Percentiles rank a stretch among this genome's conserved stretches.
Evolutionary conservation across 2,113 vertebrate genomes (phyloP).

Genomic region (Falco punctatus): DNA sequence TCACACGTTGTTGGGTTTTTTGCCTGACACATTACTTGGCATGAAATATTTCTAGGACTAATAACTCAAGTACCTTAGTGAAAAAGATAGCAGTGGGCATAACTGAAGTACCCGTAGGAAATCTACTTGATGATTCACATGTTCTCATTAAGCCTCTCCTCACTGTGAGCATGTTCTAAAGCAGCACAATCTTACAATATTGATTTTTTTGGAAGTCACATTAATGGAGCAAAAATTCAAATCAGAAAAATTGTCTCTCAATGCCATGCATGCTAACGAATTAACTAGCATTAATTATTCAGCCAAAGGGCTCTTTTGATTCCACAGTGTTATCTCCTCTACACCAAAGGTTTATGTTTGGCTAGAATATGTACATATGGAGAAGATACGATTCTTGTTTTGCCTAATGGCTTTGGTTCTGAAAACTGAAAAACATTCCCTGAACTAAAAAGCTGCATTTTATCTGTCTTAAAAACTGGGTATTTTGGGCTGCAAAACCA

Average conservation of each 20-base stretch:
- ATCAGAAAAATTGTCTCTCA: neutral
- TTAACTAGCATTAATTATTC: neutral
- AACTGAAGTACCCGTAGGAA: constrained; percentile 14
- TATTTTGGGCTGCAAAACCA: neutral
- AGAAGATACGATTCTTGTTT: neutral
- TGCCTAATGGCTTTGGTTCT: neutral
- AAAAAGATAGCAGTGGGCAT: neutral
- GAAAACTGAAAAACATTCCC: neutral
- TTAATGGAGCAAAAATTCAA: constrained; percentile 5
- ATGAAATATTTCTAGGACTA: neutral
- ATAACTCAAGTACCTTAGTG: neutral
- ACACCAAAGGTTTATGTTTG: neutral
- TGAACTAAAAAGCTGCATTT: neutral
- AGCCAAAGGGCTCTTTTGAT: neutral
- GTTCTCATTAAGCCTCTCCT: constrained; percentile 1
- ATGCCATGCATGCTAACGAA: neutral
- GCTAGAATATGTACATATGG: neutral
- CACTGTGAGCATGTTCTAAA: neutral
- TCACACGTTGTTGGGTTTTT: neutral
- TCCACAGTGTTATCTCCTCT: neutral
- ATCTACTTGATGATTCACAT: constrained; percentile 7
- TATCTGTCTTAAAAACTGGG: neutral
- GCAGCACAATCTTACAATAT: neutral
- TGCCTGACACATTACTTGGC: neutral
- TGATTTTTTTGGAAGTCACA: neutral